A percentile compares a stretch with the other conserved stretches of the same genome.
Conservation (phyloP, 1,140 invertebrate species). For the Lordiphosa clarofinis region DNA sequence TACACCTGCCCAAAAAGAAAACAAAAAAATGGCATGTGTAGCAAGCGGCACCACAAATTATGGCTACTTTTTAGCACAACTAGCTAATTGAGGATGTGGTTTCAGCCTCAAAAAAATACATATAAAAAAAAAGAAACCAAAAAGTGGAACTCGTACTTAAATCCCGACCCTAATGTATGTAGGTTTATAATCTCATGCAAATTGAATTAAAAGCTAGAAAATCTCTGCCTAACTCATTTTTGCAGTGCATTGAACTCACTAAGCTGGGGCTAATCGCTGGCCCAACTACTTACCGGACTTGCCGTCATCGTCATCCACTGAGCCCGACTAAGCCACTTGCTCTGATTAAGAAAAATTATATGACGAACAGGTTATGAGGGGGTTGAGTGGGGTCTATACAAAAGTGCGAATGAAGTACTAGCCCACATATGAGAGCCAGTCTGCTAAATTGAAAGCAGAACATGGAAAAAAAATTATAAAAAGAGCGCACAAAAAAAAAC, state of each 20-base stretch:
- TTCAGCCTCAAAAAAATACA: background rate
- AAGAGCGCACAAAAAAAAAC: constrained; percentile 2
- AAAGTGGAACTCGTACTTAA: constrained; percentile 33
- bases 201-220: constrained; percentile 67
- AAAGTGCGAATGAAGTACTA: constrained; percentile 15
- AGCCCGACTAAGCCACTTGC: constrained; percentile 54
- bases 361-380: constrained; percentile 58
- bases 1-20: constrained; percentile 57
- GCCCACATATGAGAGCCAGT: constrained; percentile 6
- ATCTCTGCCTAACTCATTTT: constrained; percentile 33
- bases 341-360: constrained; percentile 68
- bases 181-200: constrained; percentile 64
- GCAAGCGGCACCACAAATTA: constrained; percentile 17
- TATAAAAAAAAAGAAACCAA: constrained; percentile 1
- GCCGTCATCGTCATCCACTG: constrained; percentile 10
- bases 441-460: constrained; percentile 11
- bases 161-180: constrained; percentile 11
- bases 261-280: constrained; percentile 52
- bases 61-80: constrained; percentile 43
- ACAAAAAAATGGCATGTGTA: constrained; percentile 26
- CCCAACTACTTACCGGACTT: constrained; percentile 28
- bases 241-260: constrained; percentile 60
- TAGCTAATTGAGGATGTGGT: constrained; percentile 74
- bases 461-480: background rate
- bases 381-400: constrained; percentile 14